These are phyloP conservation scores for Alectoris magna DNA, from an alignment of 2,797 vertebrate species.

Conservation along the genomic window DNA sequence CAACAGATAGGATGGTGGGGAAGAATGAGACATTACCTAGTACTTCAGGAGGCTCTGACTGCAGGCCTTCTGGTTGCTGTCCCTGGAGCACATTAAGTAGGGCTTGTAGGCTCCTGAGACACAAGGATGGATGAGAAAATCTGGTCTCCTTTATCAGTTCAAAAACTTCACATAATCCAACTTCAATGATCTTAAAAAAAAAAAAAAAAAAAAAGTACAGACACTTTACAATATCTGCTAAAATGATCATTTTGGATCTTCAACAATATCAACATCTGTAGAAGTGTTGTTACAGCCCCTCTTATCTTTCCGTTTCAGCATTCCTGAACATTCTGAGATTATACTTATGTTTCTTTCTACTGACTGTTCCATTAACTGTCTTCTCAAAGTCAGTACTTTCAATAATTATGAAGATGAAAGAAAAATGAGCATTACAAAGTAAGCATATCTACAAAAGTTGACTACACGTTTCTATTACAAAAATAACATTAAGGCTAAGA, in stretches of 20 bases:
- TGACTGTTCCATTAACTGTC: background rate
- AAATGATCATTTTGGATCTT: background rate
- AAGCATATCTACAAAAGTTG: background rate
- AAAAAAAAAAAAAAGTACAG: background rate
- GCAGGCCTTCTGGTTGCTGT: slow-evolving; percentile 97
- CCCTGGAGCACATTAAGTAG: slow-evolving; percentile 98
- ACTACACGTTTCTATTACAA: background rate
- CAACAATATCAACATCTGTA: background rate
- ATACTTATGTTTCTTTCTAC: background rate
- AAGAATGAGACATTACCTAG: slow-evolving; percentile 83
- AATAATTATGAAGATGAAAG: background rate
- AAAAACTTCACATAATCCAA: slow-evolving; percentile 98
- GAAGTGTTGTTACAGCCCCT: background rate
- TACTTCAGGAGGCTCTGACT: slow-evolving; percentile 96
- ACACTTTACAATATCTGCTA: background rate
- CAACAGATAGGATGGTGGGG: background rate
- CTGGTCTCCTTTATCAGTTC: slow-evolving; percentile 98
- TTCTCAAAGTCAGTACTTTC: background rate
- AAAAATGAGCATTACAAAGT: background rate
- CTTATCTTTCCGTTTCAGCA: background rate
- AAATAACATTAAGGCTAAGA: background rate
- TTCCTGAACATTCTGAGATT: background rate
- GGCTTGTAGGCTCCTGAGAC: slow-evolving; percentile 96
- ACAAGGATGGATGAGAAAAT: slow-evolving; percentile 96
- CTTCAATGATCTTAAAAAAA: slow-evolving; percentile 84